Evolutionary conservation across 2,888 invertebrate genomes (phyloP).

Genomic region (Rhimphoctona megacephalus): DNA sequence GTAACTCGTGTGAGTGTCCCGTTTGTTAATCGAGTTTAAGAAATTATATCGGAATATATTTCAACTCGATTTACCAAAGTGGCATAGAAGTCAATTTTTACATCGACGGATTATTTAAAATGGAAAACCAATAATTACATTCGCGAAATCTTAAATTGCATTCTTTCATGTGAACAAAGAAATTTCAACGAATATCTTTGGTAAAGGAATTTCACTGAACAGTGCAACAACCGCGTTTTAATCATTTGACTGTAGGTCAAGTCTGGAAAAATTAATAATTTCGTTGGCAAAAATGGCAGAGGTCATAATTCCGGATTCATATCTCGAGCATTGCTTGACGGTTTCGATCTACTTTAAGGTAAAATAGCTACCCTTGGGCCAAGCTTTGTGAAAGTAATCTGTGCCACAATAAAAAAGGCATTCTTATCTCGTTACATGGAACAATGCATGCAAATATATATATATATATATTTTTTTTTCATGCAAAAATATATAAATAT

Average conservation of each 20-base stretch:
- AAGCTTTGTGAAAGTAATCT: slow-evolving; percentile 59
- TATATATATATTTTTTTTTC: no score
- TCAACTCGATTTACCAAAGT: neutral
- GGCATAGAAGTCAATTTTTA: neutral
- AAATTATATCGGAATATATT: neutral
- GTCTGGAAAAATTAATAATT: neutral
- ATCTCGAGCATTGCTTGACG: neutral
- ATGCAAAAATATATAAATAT: no score
- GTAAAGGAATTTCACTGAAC: neutral
- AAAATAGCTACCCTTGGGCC: slow-evolving; percentile 37
- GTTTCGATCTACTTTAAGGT: neutral
- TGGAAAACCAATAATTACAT: neutral
- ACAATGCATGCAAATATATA: neutral
- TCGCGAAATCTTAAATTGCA: neutral
- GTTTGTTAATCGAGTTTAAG: neutral
- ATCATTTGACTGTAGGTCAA: neutral
- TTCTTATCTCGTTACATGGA: slow-evolving; percentile 50
- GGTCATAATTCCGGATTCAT: neutral
- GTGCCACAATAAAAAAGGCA: slow-evolving; percentile 35
- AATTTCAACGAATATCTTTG: neutral
- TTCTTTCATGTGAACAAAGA: neutral
- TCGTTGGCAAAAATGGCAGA: neutral
- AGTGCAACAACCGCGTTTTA: neutral
- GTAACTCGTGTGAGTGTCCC: neutral
- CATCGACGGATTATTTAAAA: neutral